Base-by-base conservation (phyloP, 2,113 vertebrate genomes). In the Ctenodactylus gundi region DNA sequence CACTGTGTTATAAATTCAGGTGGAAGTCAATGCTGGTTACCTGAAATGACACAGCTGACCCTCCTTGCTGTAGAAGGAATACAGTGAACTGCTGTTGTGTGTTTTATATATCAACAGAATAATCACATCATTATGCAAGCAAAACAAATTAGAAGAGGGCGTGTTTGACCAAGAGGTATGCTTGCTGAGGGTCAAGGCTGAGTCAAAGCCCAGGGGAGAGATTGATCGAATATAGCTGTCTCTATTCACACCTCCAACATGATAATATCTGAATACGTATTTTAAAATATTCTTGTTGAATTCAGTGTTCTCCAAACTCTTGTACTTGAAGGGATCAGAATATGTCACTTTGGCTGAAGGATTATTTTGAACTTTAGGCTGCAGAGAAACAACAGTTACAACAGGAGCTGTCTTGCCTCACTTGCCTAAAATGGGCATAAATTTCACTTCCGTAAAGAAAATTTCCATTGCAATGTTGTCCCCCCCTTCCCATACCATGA, bases 281-380 rank as follows among this genome's bases (percentile, higher is more conserved):
- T 92, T 82, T 64, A 91, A 12, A n/a, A n/a, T n/a, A 67, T 12
- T 88, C 76, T 73, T 53, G 68, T 82, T 81, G 65, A 91, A 85
- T 64, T 81, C 3, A 88, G 18, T 84, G 14, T 62, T 80, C 92
- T 70, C 49, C 34, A 46, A 77, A 55, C 27, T 41, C 53, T 10
- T 57, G 39, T 80, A 60, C 39, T 77, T 70, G 25, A 70, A 68
- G n/a, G 25, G 51, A 78, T 49, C 46, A 85, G 58, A 95, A 21
- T 73, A 29, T 7, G 11, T 15, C 44, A 64, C 53, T 51, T 41
- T 81, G 77, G 51, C 13, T 1, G 44, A 46, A 88, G 41, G 25
- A 49, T 89, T 88, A 85, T 46, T 91, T 73, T 78, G 80, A 88
- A 81, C 55, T 36, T 14, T 72, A 88, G 18, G 44, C 60, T 64